These are phyloP conservation scores for Henicopernis longicauda DNA, from an alignment of 2,113 vertebrate species.

Conservation along the genomic window DNA sequence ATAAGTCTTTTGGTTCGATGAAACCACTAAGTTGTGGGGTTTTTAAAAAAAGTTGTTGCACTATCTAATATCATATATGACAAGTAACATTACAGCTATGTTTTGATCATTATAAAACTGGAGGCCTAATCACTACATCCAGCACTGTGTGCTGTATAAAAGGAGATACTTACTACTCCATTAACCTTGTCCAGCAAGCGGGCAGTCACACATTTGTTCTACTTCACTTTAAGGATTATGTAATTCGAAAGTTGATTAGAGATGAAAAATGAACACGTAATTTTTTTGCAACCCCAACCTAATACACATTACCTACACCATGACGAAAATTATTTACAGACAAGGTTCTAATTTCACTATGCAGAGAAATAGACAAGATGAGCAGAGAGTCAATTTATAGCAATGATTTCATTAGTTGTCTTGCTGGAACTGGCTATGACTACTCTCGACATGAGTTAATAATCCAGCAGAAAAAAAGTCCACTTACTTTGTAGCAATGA, in stretches of 20 bases:
- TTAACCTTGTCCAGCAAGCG: not conserved
- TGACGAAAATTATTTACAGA: not conserved
- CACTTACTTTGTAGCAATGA: not conserved
- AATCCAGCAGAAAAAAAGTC: not conserved
- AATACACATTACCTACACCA: not conserved
- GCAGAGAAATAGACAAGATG: not conserved
- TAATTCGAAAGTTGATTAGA: not conserved
- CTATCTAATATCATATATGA: not conserved
- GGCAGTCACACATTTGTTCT: not conserved
- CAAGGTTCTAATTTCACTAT: not conserved
- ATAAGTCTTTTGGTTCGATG: not conserved
- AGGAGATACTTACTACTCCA: not conserved
- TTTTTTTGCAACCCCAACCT: not conserved
- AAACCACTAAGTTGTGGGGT: not conserved
- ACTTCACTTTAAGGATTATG: not conserved
- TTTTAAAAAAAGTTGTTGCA: not conserved
- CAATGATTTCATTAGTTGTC: not conserved
- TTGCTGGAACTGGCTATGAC: not conserved
- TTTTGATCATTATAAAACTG: not conserved
- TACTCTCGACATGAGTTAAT: not conserved
- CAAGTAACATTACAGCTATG: not conserved
- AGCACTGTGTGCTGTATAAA: not conserved
- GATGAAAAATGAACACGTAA: not conserved
- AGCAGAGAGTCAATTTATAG: not conserved
- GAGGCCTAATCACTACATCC: not conserved